A percentile compares a stretch with the other conserved stretches of the same genome.
phyloP scores from a whole-genome alignment of 2,797 vertebrate genomes.

The Acrocephalus scirpaceus region DNA sequence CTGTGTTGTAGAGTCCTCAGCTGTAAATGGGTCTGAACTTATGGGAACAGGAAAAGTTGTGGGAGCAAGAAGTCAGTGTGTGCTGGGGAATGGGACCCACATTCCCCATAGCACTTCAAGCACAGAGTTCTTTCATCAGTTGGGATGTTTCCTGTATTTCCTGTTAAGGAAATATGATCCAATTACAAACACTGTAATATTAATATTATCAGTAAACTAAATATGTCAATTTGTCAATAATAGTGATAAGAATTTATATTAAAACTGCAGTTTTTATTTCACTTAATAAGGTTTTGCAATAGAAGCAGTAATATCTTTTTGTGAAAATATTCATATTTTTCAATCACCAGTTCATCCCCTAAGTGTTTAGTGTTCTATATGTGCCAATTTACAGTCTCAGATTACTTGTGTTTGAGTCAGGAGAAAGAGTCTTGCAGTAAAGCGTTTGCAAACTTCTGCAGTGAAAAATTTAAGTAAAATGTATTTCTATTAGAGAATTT shows the following conservation, averaged over 20 bases:
- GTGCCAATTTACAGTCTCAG: not conserved
- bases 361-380: not conserved
- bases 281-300: not conserved
- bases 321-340: not conserved
- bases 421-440: conserved; percentile 2
- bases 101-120: not conserved
- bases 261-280: not conserved
- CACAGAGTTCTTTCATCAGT: not conserved
- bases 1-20: not conserved
- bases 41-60: not conserved
- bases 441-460: not conserved
- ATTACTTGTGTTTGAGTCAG: not conserved
- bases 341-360: not conserved
- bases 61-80: not conserved
- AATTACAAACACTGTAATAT: not conserved
- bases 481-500: conserved; percentile 50
- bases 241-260: not conserved
- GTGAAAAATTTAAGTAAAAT: conserved; percentile 52
- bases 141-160: not conserved
- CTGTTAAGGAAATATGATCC: not conserved
- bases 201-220: not conserved
- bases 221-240: not conserved
- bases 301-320: not conserved
- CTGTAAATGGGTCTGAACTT: not conserved
- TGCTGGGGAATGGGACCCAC: not conserved